Conservation (phyloP, 2,113 vertebrate genomes). For the Burhinus bistriatus region DNA sequence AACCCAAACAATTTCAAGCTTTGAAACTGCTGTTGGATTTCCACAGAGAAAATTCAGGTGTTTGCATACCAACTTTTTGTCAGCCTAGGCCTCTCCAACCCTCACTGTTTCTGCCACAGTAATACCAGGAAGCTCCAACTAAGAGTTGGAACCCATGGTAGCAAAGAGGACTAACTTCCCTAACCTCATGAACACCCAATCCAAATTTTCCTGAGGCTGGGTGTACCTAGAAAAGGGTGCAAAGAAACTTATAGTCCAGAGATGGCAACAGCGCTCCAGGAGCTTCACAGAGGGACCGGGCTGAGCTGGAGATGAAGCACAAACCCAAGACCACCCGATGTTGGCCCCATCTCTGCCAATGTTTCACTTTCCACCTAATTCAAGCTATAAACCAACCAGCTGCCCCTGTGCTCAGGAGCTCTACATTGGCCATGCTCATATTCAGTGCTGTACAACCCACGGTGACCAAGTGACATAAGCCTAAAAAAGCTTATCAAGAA, state of each 20-base stretch:
- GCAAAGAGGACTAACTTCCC: neutral
- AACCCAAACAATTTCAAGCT: neutral
- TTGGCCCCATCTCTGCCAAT: neutral
- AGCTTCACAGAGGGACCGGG: neutral
- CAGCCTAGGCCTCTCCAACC: neutral
- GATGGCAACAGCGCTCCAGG: neutral
- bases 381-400: neutral
- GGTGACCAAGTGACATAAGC: neutral
- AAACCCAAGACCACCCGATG: neutral
- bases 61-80: neutral
- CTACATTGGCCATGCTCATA: neutral
- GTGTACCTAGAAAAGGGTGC: neutral
- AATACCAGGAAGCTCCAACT: neutral
- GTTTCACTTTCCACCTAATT: neutral
- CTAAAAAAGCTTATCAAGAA: neutral
- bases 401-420: neutral
- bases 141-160: neutral
- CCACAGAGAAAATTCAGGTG: neutral
- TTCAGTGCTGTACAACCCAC: rapidly evolving
- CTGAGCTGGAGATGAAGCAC: neutral
- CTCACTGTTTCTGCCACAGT: neutral
- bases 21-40: neutral
- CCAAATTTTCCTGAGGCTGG: neutral
- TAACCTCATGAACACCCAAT: neutral
- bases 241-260: neutral